A percentile compares a stretch with the other conserved stretches of the same genome.
Conservation (phyloP, 2,113 vertebrate species). For the Eubucco bourcierii region DNA sequence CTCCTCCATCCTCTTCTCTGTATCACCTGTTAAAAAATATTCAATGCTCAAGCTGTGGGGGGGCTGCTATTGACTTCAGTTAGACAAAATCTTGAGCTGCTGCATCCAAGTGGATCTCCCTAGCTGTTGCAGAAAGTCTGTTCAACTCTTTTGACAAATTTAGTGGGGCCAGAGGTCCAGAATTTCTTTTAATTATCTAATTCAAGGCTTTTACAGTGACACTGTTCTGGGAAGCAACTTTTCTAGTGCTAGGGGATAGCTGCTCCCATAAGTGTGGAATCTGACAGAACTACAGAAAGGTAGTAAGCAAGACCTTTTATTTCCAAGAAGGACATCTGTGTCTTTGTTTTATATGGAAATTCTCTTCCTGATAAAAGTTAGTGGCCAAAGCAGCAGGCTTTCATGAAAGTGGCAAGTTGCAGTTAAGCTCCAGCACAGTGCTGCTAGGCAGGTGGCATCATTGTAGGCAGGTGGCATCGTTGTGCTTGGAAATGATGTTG, state of each 20-base stretch:
- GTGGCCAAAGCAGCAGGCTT: not conserved
- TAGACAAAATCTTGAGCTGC: not conserved
- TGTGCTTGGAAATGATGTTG: not conserved
- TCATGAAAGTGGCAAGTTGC: not conserved
- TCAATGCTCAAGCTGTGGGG: not conserved
- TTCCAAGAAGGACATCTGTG: not conserved
- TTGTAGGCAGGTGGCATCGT: fast-evolving
- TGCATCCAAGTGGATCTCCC: not conserved
- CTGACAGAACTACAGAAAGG: not conserved
- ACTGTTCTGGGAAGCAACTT: not conserved
- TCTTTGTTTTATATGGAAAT: not conserved
- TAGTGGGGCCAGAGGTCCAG: not conserved
- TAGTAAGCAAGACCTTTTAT: not conserved
- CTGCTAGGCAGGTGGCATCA: not conserved
- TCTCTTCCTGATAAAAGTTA: not conserved
- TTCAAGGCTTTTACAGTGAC: not conserved
- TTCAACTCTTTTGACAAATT: not conserved
- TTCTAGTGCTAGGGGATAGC: not conserved
- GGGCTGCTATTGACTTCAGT: not conserved
- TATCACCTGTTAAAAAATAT: not conserved
- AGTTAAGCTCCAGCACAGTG: not conserved
- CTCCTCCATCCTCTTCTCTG: not conserved
- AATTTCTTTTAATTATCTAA: not conserved
- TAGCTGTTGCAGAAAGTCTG: not conserved
- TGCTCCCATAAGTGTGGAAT: not conserved